Evolutionary conservation across 2,797 vertebrate species (phyloP), one percentile per base, ranked within the genome.

Genomic region (Astyanax mexicanus): DNA sequence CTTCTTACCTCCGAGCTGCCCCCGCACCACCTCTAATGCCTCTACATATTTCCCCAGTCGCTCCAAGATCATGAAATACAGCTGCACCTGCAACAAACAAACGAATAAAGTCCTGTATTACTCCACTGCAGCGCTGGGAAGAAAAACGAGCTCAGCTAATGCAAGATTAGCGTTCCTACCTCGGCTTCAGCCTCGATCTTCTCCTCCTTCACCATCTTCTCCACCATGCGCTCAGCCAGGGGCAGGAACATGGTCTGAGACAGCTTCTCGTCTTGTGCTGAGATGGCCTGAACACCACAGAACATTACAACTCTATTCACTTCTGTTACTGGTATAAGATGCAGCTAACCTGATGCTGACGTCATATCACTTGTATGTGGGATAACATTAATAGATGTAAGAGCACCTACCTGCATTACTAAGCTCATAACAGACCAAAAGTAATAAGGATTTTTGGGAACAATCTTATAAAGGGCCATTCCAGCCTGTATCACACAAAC

Each of bases 361-460:
- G 32, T 15, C 27, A 11, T 21, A 25, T 11, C 0, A 7, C 17
- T n/a, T 12, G 13, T 1, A 27, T 1, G 3, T 52, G 1, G 4
- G 32, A 44, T 25, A 25, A 17, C 7, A n/a, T 45, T 0, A 6
- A 58, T 13, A 58, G 17, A 52, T 9, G 17, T 23, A 35, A 15
- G 7, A 47, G 6, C 3, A 90, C 93, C 79, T 79, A 99, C 97
- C 93, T 99, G 98, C 98, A 99, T 99, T 70, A 99, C 98, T 83
- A 99, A 92, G 90, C 98, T 99, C 98, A 99, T 99, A 86, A 99
- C 98, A 1, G 97, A 99, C 98, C 98, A 99, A 93, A 99, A 99
- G 89, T 99, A 99, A 86, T 99, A 99, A 0, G 98, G 98, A 78
- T 99, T 99, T 94, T 99, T 99, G 76, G 98, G 98, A 71, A 99